Conservation (phyloP, 2,888 invertebrate genomes). For the Eupsilia transversa region DNA sequence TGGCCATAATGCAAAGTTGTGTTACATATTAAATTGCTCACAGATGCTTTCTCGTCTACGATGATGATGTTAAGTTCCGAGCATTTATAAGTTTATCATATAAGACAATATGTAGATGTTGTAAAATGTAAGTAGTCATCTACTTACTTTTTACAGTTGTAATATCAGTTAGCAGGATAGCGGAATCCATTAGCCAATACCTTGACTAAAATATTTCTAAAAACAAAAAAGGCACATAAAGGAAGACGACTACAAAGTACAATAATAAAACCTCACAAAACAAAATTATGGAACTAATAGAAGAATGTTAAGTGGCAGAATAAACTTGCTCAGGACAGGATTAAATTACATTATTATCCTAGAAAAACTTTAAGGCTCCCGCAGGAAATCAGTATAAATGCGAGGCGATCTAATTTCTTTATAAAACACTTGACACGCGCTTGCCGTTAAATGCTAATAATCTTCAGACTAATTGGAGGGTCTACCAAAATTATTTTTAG, state of each 20-base stretch:
- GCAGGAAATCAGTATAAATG: constrained; percentile 55
- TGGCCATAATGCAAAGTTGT: constrained; percentile 30
- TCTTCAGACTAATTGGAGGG: constrained; percentile 18
- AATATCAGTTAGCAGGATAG: background rate
- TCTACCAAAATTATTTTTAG: constrained; percentile 14
- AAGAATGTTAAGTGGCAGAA: constrained; percentile 31
- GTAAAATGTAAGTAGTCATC: background rate
- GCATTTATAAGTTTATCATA: background rate
- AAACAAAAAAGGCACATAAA: background rate
- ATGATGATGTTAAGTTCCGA: constrained; percentile 6
- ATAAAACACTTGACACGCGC: constrained; percentile 40
- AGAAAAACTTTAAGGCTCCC: constrained; percentile 54
- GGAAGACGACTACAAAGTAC: background rate
- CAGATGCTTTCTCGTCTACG: constrained; percentile 5
- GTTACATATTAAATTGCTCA: constrained; percentile 29
- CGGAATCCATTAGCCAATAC: background rate
- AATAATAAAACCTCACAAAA: constrained; percentile 27
- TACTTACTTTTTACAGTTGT: background rate
- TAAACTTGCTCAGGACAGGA: constrained; percentile 24
- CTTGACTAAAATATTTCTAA: background rate
- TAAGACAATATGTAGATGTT: background rate
- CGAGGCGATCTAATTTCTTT: constrained; percentile 34
- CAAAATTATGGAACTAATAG: constrained; percentile 18
- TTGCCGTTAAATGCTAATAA: constrained; percentile 41
- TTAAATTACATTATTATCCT: constrained; percentile 54